Conservation (phyloP, 2,888 invertebrate species). For the Cactoblastis cactorum region DNA sequence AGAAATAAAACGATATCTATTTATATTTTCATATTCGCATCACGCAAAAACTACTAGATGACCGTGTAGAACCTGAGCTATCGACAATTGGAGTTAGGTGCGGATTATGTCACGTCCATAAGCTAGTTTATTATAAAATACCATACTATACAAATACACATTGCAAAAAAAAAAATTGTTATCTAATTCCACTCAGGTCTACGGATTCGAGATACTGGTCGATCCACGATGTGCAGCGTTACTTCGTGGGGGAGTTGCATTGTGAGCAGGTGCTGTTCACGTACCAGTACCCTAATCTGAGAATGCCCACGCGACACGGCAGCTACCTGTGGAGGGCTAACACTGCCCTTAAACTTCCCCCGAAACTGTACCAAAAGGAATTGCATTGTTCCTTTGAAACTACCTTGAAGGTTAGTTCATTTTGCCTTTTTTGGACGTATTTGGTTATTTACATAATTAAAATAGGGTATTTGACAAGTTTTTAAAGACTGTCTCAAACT, state of each 20-base stretch:
- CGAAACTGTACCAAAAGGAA: slow-evolving; percentile 44
- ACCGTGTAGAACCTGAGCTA: too few relatives aligned
- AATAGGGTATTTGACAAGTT: too few relatives aligned
- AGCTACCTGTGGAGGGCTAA: slow-evolving; percentile 51
- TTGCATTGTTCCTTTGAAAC: slow-evolving; percentile 44
- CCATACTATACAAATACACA: too few relatives aligned
- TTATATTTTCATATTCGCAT: too few relatives aligned
- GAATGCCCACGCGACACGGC: slow-evolving; percentile 45
- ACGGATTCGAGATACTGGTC: slow-evolving; percentile 55
- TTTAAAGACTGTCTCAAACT: too few relatives aligned
- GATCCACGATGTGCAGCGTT: slow-evolving; percentile 61
- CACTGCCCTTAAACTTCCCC: slow-evolving; percentile 44
- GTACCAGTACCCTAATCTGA: slow-evolving; percentile 58
- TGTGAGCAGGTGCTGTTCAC: slow-evolving; percentile 59
- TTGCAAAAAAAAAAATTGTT: background rate
- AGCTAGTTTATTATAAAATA: too few relatives aligned
- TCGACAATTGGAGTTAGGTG: too few relatives aligned
- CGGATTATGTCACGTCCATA: too few relatives aligned
- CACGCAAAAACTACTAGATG: too few relatives aligned
- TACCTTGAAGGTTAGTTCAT: slow-evolving; percentile 47
- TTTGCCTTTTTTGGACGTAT: too few relatives aligned
- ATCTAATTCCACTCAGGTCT: slow-evolving; percentile 34
- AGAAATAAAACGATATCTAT: too few relatives aligned
- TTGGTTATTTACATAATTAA: too few relatives aligned
- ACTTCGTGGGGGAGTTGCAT: slow-evolving; percentile 49